Base-by-base conservation (phyloP, 2,113 vertebrate species). In the Ammodytes dubius region DNA sequence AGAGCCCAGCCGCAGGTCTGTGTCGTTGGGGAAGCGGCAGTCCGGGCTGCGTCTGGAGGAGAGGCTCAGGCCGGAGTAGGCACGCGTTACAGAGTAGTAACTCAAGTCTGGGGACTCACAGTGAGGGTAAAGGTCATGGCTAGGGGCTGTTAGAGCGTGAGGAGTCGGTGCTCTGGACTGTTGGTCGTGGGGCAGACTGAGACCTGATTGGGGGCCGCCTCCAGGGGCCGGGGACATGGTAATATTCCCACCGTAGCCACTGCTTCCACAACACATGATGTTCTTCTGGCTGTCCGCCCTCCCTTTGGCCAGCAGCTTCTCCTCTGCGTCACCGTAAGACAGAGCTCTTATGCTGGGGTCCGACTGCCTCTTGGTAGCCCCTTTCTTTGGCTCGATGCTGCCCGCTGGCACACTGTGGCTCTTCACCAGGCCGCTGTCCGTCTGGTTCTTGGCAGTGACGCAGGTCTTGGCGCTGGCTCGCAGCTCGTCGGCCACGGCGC, bases 401-500 rank as follows among this genome's bases (percentile, higher is more conserved):
- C 95, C 96, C 47, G 95, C 97, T 60, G 98, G 98, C 77, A 98
- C 97, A 1, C 98, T 99, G 93, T 99, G 98, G 94, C 98, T 99
- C 92, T 99, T 99, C 49, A 99, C 96, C 64, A 99, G 91, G 15
- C 97, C 97, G 1, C 96, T 72, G 79, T 99, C 93, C 0, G 89
- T 96, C 19, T 96, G 93, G 77, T 95, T 94, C 92, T 98, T 99
- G 85, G 96, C 88, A 83, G 92, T 81, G 75, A 92, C 91, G 45
- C 96, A 97, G 64, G 93, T 98, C 92, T 97, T 97, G 83, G 98
- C 98, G 78, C 97, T 98, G 91, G 98, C 98, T 42, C 98, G 96
- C 78, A 99, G 96, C 90, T 99, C 98, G 43, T 99, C 98, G 0
- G 98, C 98, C 78, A 99, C 97, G 0, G 98, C 97, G 0, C 97